Evolutionary conservation across 2,888 invertebrate species (phyloP).

Genomic region (Salpingus planirostris): DNA sequence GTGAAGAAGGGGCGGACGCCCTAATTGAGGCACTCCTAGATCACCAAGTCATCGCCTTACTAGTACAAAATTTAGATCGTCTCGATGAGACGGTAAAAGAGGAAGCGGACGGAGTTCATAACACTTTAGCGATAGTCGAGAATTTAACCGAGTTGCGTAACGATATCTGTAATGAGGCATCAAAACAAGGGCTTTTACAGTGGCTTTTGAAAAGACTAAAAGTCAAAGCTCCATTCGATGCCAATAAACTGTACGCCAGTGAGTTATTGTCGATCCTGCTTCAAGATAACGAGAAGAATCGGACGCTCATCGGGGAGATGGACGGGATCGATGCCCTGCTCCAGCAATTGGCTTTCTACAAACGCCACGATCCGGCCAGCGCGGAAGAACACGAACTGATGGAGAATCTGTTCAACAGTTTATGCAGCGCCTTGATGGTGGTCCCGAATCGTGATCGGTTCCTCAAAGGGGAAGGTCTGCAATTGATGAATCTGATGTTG

Average conservation of each 20-base stretch:
- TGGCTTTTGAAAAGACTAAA: constrained; percentile 90
- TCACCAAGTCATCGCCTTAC: constrained; percentile 73
- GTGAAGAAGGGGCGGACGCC: constrained; percentile 81
- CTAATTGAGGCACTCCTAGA: constrained; percentile 82
- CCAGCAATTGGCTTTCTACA: constrained; percentile 91
- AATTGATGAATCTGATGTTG: constrained; percentile 98
- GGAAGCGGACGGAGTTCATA: constrained; percentile 93
- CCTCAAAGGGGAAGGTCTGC: constrained; percentile 91
- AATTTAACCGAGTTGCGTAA: constrained; percentile 88
- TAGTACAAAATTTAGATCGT: constrained; percentile 88
- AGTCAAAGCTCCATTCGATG: constrained; percentile 83
- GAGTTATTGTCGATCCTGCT: constrained; percentile 93
- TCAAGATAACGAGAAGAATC: constrained; percentile 80
- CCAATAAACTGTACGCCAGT: constrained; percentile 90
- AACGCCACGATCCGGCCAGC: constrained; percentile 83
- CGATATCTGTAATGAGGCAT: constrained; percentile 74
- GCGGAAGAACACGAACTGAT: constrained; percentile 95
- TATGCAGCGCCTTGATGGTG: constrained; percentile 90
- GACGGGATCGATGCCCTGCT: constrained; percentile 95
- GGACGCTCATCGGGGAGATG: constrained; percentile 74
- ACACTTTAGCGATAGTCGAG: constrained; percentile 82
- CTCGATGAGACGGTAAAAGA: constrained; percentile 90
- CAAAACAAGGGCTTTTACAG: constrained; percentile 80
- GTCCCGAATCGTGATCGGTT: constrained; percentile 85
- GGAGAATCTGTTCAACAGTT: constrained; percentile 95